Base-by-base conservation (phyloP, 2,113 vertebrate species). In the Larimichthys polyactis region DNA sequence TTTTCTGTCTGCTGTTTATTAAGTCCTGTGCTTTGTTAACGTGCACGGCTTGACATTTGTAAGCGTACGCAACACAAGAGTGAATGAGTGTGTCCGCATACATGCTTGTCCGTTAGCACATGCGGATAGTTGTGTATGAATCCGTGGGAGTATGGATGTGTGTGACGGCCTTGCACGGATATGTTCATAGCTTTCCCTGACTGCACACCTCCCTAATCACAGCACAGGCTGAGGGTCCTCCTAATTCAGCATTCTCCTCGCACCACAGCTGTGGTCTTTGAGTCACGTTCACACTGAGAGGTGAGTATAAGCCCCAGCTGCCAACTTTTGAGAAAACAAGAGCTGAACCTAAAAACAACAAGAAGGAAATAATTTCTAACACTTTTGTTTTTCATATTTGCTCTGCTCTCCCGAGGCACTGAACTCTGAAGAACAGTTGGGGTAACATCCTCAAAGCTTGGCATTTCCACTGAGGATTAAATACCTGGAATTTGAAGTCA, bases 381-480 rank as follows among this genome's bases (percentile, higher is more conserved):
- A 24, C 86, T 86, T 86, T 91, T 91, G 73, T 90, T 90, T 92
- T 90, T 94, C 82, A 90, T 87, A 89, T 94, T 90, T 86, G 74
- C 75, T 70, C 46, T 68, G 63, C 71, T 90, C 84, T 93, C 91
- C 86, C 59, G 85, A 84, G 87, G 92, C 89, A 75, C 63, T 75
- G 83, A 87, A 79, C 79, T 91, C 85, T 68, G 78, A 89, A 90
- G 86, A 90, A 85, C 75, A 75, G 85, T 87, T 85, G 80, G 86
- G 88, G 87, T 86, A 91, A 86, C 89, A 91, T 90, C 87, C 90
- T 93, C 86, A 89, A 90, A 92, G 88, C 88, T 82, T 82, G 81
- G 84, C 85, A 90, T 94, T 93, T 93, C 92, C 93, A 87, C 80
- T 57, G 89, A 91, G 91, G 88, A 91, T 91, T 93, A 89, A 90